phyloP scores from a whole-genome alignment of 2,113 vertebrate species.

The Philantomba maxwellii region DNA sequence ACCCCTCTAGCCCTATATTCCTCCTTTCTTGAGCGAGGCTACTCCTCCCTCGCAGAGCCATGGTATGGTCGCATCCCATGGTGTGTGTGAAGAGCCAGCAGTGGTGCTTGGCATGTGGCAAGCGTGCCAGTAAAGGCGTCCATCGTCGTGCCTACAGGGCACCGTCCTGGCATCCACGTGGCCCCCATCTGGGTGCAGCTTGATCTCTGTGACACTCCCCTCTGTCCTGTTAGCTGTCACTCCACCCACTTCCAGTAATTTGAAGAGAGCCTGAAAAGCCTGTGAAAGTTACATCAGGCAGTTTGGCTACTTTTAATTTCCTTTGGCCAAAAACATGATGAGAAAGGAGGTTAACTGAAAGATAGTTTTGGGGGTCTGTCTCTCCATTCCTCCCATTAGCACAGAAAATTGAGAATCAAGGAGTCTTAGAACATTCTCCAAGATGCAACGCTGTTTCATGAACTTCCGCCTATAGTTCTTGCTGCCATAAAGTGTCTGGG shows the following conservation, averaged over 20 bases:
- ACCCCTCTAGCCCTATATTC: background rate
- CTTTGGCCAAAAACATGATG: background rate
- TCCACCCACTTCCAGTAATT: background rate
- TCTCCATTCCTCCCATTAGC: background rate
- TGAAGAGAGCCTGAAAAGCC: background rate
- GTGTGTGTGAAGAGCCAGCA: background rate
- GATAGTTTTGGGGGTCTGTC: background rate
- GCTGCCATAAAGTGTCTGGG: background rate
- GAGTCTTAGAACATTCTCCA: background rate
- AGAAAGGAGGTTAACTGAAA: background rate
- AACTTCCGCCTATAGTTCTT: background rate
- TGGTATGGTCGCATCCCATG: fast-evolving
- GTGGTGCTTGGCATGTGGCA: fast-evolving
- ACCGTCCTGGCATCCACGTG: fast-evolving
- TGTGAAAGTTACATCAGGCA: background rate
- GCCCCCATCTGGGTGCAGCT: background rate
- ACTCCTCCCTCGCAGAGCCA: background rate
- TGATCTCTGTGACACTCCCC: too few relatives aligned
- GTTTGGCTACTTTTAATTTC: background rate
- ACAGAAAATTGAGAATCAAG: background rate
- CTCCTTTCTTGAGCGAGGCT: background rate
- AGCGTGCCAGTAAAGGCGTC: fast-evolving
- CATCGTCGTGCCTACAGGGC: fast-evolving
- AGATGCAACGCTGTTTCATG: background rate
- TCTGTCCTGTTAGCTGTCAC: background rate